phyloP scores from a whole-genome alignment of 2,797 vertebrate genomes.

The Channa striata region DNA sequence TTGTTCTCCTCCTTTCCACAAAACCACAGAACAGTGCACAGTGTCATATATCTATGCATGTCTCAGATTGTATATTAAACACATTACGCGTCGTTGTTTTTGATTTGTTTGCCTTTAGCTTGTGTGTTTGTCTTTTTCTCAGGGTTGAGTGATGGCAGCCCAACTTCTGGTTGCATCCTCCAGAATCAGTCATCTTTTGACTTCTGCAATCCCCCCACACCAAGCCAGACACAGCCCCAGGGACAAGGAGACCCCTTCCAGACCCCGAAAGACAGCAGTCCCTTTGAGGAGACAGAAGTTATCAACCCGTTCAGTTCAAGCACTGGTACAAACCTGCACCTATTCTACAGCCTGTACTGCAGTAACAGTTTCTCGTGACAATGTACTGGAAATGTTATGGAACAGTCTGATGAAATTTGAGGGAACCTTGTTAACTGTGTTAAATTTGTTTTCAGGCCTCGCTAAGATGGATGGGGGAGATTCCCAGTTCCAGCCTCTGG shows the following conservation, averaged over 20 bases:
- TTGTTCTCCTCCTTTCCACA: background rate
- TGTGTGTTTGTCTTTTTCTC: conserved; percentile 26
- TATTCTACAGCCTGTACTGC: background rate
- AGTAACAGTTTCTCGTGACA: background rate
- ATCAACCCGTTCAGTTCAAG: conserved; percentile 82
- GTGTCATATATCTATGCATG: background rate
- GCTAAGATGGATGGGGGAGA: conserved; percentile 89
- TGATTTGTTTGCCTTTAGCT: no score
- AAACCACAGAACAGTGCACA: background rate
- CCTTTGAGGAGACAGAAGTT: conserved; percentile 81
- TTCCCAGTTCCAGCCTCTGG: conserved; percentile 87
- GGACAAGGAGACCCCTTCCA: conserved; percentile 82
- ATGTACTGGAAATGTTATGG: background rate
- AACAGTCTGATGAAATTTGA: background rate
- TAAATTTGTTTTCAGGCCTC: conserved; percentile 80
- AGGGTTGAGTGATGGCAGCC: conserved; percentile 67
- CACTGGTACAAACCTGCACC: conserved; percentile 73
- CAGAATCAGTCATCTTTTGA: conserved; percentile 86
- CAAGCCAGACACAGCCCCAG: conserved; percentile 74
- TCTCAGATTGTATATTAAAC: background rate
- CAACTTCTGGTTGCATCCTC: conserved; percentile 79
- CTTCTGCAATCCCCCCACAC: conserved; percentile 86
- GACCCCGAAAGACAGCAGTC: conserved; percentile 82
- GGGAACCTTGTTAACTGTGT: conserved; percentile 7
- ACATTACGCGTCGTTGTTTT: background rate